Percentiles rank a stretch among this genome's conserved stretches.
phyloP scores from a whole-genome alignment of 2,888 invertebrate genomes.

The Drosophila meridionalis region DNA sequence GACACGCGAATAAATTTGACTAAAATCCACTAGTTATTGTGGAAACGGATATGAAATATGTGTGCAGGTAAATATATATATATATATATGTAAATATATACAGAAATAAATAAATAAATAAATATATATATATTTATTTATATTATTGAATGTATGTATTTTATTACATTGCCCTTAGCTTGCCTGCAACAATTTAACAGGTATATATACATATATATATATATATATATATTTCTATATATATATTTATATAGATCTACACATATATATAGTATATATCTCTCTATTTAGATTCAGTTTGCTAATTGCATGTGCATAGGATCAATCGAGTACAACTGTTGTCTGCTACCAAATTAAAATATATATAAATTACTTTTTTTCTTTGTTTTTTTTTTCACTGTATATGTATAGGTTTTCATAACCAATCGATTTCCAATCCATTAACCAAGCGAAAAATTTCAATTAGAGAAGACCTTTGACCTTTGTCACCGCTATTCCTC shows the following conservation, averaged over 20 bases:
- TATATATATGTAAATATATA: background rate
- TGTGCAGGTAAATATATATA: slow-evolving; percentile 37
- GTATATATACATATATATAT: slow-evolving; percentile 34
- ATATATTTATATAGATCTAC: slow-evolving; percentile 1
- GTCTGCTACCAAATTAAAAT: slow-evolving; percentile 48
- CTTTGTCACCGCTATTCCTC: slow-evolving; percentile 89
- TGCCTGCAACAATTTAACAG: slow-evolving; percentile 61
- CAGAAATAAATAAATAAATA: slow-evolving; percentile 27
- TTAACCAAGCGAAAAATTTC: slow-evolving; percentile 46
- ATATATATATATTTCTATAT: slow-evolving; percentile 31
- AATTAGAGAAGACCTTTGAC: slow-evolving; percentile 39
- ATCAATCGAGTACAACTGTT: slow-evolving; percentile 46
- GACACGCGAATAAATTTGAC: slow-evolving; percentile 68
- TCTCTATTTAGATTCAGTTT: slow-evolving; percentile 67
- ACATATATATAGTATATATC: slow-evolving; percentile 8
- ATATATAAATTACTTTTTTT: slow-evolving; percentile 26
- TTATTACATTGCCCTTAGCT: slow-evolving; percentile 54
- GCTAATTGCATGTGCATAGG: slow-evolving; percentile 70
- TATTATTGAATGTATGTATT: slow-evolving; percentile 50
- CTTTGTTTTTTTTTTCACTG: slow-evolving; percentile 11
- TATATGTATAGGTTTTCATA: slow-evolving; percentile 43
- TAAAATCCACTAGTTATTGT: slow-evolving; percentile 78
- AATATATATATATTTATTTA: slow-evolving; percentile 29
- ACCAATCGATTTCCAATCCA: slow-evolving; percentile 49
- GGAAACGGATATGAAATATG: slow-evolving; percentile 80